Evolutionary conservation across 2,797 vertebrate species (phyloP), one percentile per base, ranked within the genome.

Genomic region (Enteromius thamalakanensis): DNA sequence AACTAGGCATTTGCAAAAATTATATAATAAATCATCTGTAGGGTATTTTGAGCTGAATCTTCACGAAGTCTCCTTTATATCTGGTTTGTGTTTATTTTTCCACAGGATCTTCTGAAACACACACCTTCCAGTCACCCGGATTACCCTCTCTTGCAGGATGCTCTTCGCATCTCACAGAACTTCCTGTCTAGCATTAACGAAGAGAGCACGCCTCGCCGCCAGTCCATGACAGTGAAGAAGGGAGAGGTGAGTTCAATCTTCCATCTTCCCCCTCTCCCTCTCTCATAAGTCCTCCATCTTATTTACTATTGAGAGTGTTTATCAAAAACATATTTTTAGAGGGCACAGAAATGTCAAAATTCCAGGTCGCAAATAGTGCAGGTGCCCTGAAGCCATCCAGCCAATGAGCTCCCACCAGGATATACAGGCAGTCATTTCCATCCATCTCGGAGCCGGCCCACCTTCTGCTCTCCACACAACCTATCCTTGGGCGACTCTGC

Each of bases 151-250:
- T 94, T 99, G 62, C 98, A 98, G 91, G 98, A 99, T 0, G 98
- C 98, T 5, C 92, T 99, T 78, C 93, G 97, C 6, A 99, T 99
- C 92, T 99, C 98, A 0, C 98, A 99, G 93, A 99, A 99, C 93
- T 99, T 99, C 92, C 92, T 99, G 86, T 99, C 98, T 86, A 98
- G 97, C 92, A 99, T 99, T 93, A 99, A 99, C 0, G 98, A 99
- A 90, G 97, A 99, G 93, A 96, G 96, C 87, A 98, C 98, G 0
- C 97, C 97, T 19, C 95, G 98, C 4, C 94, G 98, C 2, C 98
- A 98, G 87, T 97, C 97, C 65, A 97, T 98, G 96, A 98, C 96
- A 0, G 96, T 98, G 23, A 97, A 96, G 90, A 99, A 99, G 85
- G 98, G 97, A 85, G 98, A 99, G 96, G 98, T 99, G 85, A 95